Evolutionary conservation across 2,888 invertebrate species (phyloP).

Genomic region (Melikaiella ostensackeni): DNA sequence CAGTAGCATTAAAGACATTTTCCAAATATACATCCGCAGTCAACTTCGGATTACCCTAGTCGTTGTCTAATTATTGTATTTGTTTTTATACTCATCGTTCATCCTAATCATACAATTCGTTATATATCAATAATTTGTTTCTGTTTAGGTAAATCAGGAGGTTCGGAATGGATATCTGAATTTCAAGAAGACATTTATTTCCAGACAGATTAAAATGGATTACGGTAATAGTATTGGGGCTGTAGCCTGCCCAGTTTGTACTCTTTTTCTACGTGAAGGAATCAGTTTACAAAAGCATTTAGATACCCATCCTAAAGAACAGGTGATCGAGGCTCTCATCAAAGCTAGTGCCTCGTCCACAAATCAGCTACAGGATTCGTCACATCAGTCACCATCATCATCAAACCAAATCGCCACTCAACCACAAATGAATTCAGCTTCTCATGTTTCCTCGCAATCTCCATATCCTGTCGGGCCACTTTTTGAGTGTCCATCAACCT

Average conservation of each 20-base stretch:
- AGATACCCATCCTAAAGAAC: constrained; percentile 92
- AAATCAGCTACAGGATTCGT: constrained; percentile 59
- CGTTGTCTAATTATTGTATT: too few species aligned
- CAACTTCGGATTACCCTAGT: too few species aligned
- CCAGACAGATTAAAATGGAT: constrained; percentile 46
- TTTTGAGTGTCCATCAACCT: constrained; percentile 73
- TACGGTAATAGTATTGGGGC: constrained; percentile 62
- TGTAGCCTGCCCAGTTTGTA: constrained; percentile 88
- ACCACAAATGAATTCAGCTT: constrained; percentile 33
- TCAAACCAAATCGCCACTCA: constrained; percentile 68
- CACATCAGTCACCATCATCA: constrained; percentile 51
- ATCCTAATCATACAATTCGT: background rate
- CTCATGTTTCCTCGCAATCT: constrained; percentile 56
- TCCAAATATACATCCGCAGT: too few species aligned
- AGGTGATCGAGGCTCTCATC: constrained; percentile 89
- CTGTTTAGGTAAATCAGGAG: constrained; percentile 4
- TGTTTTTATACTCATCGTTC: too few species aligned
- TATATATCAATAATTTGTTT: background rate
- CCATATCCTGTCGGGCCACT: constrained; percentile 73
- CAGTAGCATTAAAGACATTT: too few species aligned
- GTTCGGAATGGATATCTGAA: constrained; percentile 9
- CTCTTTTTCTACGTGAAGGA: constrained; percentile 89
- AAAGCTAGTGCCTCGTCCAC: constrained; percentile 71
- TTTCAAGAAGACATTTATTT: background rate
- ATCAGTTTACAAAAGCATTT: constrained; percentile 89